Evolutionary conservation across 2,113 vertebrate genomes (phyloP), one percentile per base, ranked within the genome.

Genomic region (Ageneiosus marmoratus): DNA sequence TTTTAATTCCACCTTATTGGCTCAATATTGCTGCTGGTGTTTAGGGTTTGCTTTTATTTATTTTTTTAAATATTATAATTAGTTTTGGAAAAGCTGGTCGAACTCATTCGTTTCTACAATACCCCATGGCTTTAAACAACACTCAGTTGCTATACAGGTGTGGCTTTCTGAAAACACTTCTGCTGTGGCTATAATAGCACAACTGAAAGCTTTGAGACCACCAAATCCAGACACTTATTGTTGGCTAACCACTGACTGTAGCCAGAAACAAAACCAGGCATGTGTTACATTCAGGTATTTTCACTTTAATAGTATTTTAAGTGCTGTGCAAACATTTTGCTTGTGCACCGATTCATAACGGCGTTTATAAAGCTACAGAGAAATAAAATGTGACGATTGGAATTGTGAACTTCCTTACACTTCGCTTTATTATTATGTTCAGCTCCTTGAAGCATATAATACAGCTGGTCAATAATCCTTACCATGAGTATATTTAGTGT

Each of bases 1-100:
- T 89, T 87, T 88, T 87, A 86, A 87, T 86, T 86, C 77, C 80
- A 77, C 83, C 84, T 86, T 87, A 87, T 79, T 82, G 88, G 82
- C 74, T 79, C 84, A 85, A 83, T 85, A 87, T 87, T 82, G 83
- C 86, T 87, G 83, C 82, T 78, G 83, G 87, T 86, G 88, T 88
- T 88, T 85, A 44, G 82, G 76, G 6, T 29, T 29, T 3, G 16
- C 32, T 80, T 83, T 62, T 51, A 20, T 44, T 58, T 67, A 48
- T 73, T 82, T 74, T 80, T 88, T 84, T 62, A 86, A n/a, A n/a
- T n/a, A 67, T 86, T 80, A 56, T 90, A 84, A 90, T 90, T 87
- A 85, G 88, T 83, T 89, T 88, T 86, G 82, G 88, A 89, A 80
- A 87, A 82, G 80, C 80, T 87, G 85, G 85, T 86, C 79, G 78